Conservation (phyloP, 2,888 invertebrate species). For the Oxyteleia sp. region DNA sequence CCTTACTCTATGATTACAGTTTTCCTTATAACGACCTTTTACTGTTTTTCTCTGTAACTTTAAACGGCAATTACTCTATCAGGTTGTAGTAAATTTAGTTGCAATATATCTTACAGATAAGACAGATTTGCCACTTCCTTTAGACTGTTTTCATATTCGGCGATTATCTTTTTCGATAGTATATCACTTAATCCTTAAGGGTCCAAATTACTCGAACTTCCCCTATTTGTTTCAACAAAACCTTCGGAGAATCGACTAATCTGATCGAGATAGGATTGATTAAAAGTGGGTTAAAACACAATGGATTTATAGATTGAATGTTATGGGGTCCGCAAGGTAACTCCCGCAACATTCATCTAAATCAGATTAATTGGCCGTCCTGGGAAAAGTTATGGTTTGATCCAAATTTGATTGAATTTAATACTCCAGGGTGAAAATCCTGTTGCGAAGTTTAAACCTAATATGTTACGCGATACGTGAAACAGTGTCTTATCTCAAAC, state of each 20-base stretch:
- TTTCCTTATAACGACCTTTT: too few relatives aligned
- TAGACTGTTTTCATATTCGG: constrained; percentile 53
- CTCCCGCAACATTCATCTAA: constrained; percentile 45
- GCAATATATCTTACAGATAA: constrained; percentile 42
- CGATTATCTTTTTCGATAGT: constrained; percentile 63
- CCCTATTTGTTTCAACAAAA: constrained; percentile 63
- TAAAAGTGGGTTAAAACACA: constrained; percentile 69
- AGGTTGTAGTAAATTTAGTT: constrained; percentile 16
- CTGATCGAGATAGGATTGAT: constrained; percentile 63
- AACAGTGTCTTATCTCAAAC: constrained; percentile 10
- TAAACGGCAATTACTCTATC: constrained; percentile 26
- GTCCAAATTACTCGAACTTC: constrained; percentile 59
- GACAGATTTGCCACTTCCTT: constrained; percentile 37
- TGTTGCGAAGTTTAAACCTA: constrained; percentile 25
- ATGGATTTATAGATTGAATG: constrained; percentile 68
- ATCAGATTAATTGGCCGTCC: constrained; percentile 50
- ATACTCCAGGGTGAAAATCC: constrained; percentile 39
- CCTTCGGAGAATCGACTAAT: constrained; percentile 43
- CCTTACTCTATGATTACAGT: too few relatives aligned
- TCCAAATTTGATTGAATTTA: constrained; percentile 57
- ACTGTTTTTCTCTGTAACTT: too few relatives aligned
- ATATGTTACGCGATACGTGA: constrained; percentile 17
- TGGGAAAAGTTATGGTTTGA: constrained; percentile 52
- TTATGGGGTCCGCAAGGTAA: constrained; percentile 44
- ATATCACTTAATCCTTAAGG: constrained; percentile 61